Evolutionary conservation across 2,888 invertebrate species (phyloP).

Genomic region (Polyommatus icarus): DNA sequence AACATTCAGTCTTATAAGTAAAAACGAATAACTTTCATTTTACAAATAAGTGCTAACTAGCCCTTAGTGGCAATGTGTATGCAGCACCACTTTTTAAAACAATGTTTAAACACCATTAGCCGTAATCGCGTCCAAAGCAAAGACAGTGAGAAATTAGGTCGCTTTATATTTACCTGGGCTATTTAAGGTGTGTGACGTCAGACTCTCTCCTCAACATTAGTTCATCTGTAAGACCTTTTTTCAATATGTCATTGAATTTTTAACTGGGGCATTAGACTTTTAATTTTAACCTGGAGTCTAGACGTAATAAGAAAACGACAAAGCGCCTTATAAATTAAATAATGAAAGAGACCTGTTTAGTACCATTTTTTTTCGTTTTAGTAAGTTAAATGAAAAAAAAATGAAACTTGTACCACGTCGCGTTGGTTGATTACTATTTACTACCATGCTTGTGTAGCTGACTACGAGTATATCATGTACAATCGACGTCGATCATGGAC

Average conservation of each 20-base stretch:
- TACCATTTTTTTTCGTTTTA: too few species aligned
- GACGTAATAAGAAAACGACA: background rate
- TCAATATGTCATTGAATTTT: background rate
- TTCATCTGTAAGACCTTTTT: conserved; percentile 2
- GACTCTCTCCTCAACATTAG: background rate
- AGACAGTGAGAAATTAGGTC: conserved; percentile 31
- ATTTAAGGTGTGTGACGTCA: conserved; percentile 31
- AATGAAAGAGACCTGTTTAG: too few species aligned
- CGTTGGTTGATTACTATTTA: too few species aligned
- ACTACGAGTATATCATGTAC: too few species aligned
- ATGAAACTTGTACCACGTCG: too few species aligned
- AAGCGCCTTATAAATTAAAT: background rate
- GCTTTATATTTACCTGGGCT: conserved; percentile 26
- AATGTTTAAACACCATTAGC: conserved; percentile 13
- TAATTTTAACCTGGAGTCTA: background rate
- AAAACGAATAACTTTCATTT: too few species aligned
- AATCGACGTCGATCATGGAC: too few species aligned
- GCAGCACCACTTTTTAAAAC: background rate
- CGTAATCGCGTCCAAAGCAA: background rate
- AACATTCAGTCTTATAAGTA: too few species aligned
- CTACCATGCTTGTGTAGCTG: too few species aligned
- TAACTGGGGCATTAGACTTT: conserved; percentile 4
- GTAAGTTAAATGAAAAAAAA: too few species aligned
- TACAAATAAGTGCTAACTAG: too few species aligned
- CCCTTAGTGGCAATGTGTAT: background rate